These are phyloP conservation scores for Hippocampus barbouri DNA, from an alignment of 2,113 vertebrate genomes.

Conservation along the genomic window DNA sequence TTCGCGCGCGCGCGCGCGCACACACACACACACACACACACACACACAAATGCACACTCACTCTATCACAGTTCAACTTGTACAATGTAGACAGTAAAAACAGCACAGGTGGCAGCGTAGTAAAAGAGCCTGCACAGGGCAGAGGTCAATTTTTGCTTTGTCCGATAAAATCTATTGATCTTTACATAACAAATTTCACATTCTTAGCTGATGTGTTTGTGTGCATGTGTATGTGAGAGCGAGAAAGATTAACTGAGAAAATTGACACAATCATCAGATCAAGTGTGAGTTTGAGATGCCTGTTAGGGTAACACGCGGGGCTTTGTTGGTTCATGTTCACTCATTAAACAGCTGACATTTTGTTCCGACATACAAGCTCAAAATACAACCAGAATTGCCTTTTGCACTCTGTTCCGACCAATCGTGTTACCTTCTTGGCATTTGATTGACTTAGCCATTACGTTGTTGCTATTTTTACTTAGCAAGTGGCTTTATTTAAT, in stretches of 20 bases:
- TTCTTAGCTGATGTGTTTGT: not conserved
- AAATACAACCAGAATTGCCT: not conserved
- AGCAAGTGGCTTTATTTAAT: not conserved
- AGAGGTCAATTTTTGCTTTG: conserved; percentile 38
- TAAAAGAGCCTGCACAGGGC: conserved; percentile 14
- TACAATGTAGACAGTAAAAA: conserved; percentile 20
- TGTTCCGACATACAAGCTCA: not conserved
- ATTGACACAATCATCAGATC: conserved; percentile 2
- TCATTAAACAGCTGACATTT: too few relatives aligned
- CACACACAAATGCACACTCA: not conserved
- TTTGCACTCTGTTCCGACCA: not conserved
- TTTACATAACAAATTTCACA: conserved; percentile 4
- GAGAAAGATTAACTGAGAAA: not conserved
- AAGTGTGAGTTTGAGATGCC: conserved; percentile 1
- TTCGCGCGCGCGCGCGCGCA: too few relatives aligned
- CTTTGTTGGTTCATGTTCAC: too few relatives aligned
- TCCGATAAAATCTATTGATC: not conserved
- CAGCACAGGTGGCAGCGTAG: not conserved
- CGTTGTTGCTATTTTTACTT: not conserved
- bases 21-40: not conserved
- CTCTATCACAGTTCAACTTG: conserved; percentile 4
- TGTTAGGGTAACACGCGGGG: not conserved
- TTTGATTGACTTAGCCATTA: not conserved
- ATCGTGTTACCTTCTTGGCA: too few relatives aligned
- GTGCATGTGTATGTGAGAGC: not conserved